These are phyloP conservation scores for Phaedon cochleariae DNA, from an alignment of 2,888 invertebrate genomes.

Conservation along the genomic window DNA sequence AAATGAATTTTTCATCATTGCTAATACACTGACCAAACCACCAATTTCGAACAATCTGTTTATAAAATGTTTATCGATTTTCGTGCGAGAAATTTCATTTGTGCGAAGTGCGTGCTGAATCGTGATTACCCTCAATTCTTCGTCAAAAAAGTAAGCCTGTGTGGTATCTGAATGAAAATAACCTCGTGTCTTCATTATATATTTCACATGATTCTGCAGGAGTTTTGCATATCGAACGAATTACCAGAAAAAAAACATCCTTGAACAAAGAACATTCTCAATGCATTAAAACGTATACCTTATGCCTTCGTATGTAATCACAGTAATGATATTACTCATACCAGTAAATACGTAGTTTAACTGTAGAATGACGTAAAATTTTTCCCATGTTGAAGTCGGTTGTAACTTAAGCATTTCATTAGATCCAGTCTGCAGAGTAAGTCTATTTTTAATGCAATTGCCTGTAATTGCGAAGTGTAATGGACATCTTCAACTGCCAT, in stretches of 20 bases:
- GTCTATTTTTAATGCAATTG: constrained; percentile 51
- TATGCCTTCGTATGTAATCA: constrained; percentile 32
- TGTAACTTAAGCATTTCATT: constrained; percentile 46
- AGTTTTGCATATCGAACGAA: constrained; percentile 11
- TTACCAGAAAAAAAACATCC: constrained; percentile 6
- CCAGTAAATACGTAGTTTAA: constrained; percentile 32
- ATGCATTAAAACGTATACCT: constrained; percentile 18
- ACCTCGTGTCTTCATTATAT: background rate
- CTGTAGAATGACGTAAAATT: constrained; percentile 36
- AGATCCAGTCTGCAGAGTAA: constrained; percentile 42
- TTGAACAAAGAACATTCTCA: constrained; percentile 20
- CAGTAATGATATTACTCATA: constrained; percentile 34
- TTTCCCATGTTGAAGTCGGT: constrained; percentile 39
- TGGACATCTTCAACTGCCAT: constrained; percentile 55
- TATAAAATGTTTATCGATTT: no score
- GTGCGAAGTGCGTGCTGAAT: background rate
- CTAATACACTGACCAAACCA: no score
- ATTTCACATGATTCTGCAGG: background rate
- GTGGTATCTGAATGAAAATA: background rate
- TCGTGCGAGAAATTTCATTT: background rate
- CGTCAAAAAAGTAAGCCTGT: background rate
- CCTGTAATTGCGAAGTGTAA: constrained; percentile 53
- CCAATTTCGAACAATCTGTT: no score
- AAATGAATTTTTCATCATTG: no score
- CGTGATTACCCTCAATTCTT: background rate